Conservation (phyloP, 2,113 vertebrate species). For the Leucosticte australis region DNA sequence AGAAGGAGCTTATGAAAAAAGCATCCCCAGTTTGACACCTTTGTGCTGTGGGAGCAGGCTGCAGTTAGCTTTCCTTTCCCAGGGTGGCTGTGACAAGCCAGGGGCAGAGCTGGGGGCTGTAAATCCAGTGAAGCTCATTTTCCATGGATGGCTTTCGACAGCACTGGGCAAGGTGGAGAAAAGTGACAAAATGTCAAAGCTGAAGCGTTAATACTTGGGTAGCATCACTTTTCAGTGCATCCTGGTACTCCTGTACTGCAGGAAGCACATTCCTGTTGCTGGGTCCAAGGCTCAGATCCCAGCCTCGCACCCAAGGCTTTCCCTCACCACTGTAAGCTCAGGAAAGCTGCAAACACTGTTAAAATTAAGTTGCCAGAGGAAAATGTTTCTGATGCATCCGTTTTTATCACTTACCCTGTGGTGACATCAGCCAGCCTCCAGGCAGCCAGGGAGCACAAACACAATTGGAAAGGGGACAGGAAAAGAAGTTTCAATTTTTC, state of each 20-base stretch:
- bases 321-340: not conserved
- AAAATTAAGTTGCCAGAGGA: not conserved
- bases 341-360: not conserved
- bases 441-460: not conserved
- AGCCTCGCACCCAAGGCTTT: not conserved
- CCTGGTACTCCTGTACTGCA: not conserved
- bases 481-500: not conserved
- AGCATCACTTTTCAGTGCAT: not conserved
- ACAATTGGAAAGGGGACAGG: not conserved
- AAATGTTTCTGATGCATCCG: not conserved
- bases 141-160: not conserved
- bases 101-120: not conserved
- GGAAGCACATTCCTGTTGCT: not conserved
- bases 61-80: not conserved
- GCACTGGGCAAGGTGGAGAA: not conserved
- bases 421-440: not conserved
- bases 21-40: not conserved
- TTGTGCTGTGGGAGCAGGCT: not conserved
- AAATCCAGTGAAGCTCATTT: not conserved
- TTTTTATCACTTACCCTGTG: not conserved
- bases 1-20: accelerated
- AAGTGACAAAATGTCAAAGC: not conserved
- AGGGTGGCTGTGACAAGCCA: not conserved
- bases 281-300: not conserved
- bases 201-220: not conserved